Percentiles rank a stretch among this genome's conserved stretches.
These are phyloP conservation scores for Ptychadena robeensis DNA, from an alignment of 2,797 vertebrate genomes.

Conservation along the genomic window DNA sequence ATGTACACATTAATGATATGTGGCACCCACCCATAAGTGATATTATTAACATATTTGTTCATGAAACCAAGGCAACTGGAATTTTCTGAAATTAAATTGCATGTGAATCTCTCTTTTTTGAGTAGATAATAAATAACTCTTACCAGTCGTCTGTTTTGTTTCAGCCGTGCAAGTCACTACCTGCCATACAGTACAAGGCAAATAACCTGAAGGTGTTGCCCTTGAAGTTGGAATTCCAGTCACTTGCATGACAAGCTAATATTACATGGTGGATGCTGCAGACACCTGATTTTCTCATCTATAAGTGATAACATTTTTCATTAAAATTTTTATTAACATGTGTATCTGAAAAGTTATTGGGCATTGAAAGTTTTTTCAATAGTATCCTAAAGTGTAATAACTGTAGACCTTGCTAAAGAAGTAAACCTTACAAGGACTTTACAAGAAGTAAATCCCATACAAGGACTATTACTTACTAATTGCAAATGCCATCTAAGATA, in stretches of 20 bases:
- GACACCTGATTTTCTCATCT: slow-evolving; percentile 45
- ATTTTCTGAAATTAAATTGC: slow-evolving; percentile 55
- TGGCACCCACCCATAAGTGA: slow-evolving; percentile 21
- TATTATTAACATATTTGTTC: slow-evolving; percentile 47
- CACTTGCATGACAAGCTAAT: slow-evolving; percentile 65
- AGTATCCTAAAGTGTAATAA: no score
- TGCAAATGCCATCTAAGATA: neutral
- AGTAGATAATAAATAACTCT: slow-evolving; percentile 65
- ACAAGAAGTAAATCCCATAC: no score
- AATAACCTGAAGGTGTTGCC: slow-evolving; percentile 67
- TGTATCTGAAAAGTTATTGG: neutral
- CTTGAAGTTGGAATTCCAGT: slow-evolving; percentile 72
- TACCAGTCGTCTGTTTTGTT: slow-evolving; percentile 68
- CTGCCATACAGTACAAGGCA: slow-evolving; percentile 67
- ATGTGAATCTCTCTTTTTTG: slow-evolving; percentile 61
- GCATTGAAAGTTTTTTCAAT: no score
- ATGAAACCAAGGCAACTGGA: slow-evolving; percentile 50
- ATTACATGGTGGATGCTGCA: slow-evolving; percentile 61
- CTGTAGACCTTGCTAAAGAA: neutral
- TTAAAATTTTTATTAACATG: neutral
- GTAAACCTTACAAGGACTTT: no score
- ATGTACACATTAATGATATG: slow-evolving; percentile 20
- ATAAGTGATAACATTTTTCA: neutral
- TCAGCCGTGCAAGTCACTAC: slow-evolving; percentile 67
- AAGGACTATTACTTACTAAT: neutral